These are phyloP conservation scores for Campoplex nolae DNA, from an alignment of 2,888 invertebrate genomes.

Conservation along the genomic window DNA sequence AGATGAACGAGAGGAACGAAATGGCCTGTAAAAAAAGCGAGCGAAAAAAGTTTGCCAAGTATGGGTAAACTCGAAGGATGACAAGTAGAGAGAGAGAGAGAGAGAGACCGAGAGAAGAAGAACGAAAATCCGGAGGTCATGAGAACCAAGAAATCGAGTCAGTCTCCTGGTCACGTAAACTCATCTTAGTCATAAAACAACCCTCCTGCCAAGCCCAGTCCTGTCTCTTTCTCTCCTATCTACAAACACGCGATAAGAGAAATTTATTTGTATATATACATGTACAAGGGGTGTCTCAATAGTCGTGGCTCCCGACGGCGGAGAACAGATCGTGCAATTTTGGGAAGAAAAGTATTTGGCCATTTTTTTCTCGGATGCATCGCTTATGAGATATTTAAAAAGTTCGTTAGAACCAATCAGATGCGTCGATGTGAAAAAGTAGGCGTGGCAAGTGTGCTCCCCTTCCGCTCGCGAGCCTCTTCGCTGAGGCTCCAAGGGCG, in stretches of 20 bases:
- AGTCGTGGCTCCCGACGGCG: neutral
- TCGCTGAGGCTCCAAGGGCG: neutral
- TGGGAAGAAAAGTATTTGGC: neutral
- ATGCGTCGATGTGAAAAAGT: neutral
- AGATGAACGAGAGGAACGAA: constrained; percentile 63
- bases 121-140: constrained; percentile 39
- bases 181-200: constrained; percentile 78
- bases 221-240: constrained; percentile 31
- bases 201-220: constrained; percentile 60
- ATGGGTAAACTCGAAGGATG: constrained; percentile 46
- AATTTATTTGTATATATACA: neutral
- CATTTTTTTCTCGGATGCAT: neutral
- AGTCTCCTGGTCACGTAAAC: constrained; percentile 81
- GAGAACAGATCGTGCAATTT: neutral
- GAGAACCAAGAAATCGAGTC: constrained; percentile 60
- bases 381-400: neutral
- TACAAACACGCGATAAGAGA: constrained; percentile 43
- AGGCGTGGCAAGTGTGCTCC: neutral
- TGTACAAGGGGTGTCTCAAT: neutral
- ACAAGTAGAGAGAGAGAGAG: constrained; percentile 41
- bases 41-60: constrained; percentile 58
- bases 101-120: constrained; percentile 37
- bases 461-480: neutral
- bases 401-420: neutral
- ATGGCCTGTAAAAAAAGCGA: constrained; percentile 57